Conservation (phyloP, 2,888 invertebrate species). For the Callinectes sapidus region DNA sequence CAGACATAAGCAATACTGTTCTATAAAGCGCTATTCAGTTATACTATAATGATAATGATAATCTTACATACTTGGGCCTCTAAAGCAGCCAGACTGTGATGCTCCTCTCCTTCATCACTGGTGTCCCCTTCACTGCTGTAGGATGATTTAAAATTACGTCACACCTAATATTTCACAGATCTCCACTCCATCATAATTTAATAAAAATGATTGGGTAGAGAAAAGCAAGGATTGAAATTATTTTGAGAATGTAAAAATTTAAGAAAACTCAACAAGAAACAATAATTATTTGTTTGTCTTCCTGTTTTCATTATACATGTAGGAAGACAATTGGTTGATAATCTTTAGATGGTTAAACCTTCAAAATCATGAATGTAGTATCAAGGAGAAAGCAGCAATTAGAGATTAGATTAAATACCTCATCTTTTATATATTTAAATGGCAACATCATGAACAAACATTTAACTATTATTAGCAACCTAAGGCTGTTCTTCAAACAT, state of each 20-base stretch:
- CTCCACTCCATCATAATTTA: background rate
- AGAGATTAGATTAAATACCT: too few species aligned
- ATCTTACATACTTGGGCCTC: slow-evolving; percentile 5
- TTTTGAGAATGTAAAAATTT: background rate
- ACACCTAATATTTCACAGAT: too few species aligned
- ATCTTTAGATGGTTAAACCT: too few species aligned
- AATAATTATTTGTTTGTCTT: background rate
- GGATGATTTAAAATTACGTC: background rate
- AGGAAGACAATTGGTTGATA: too few species aligned
- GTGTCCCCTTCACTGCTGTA: slow-evolving; percentile 46
- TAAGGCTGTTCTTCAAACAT: background rate
- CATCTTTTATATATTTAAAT: background rate
- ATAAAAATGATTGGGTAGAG: background rate
- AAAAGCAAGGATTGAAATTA: background rate
- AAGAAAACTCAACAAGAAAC: background rate
- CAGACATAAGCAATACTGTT: background rate
- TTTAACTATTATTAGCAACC: background rate
- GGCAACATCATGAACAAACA: background rate
- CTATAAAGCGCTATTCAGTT: background rate
- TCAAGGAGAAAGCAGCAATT: too few species aligned
- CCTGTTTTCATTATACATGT: background rate
- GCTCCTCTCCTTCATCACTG: slow-evolving; percentile 39
- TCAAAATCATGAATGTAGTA: too few species aligned
- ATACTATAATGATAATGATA: background rate
- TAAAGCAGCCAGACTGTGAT: slow-evolving; percentile 27